Evolutionary conservation across 1,140 invertebrate species (phyloP).

Genomic region (Drosophila gunungcola): DNA sequence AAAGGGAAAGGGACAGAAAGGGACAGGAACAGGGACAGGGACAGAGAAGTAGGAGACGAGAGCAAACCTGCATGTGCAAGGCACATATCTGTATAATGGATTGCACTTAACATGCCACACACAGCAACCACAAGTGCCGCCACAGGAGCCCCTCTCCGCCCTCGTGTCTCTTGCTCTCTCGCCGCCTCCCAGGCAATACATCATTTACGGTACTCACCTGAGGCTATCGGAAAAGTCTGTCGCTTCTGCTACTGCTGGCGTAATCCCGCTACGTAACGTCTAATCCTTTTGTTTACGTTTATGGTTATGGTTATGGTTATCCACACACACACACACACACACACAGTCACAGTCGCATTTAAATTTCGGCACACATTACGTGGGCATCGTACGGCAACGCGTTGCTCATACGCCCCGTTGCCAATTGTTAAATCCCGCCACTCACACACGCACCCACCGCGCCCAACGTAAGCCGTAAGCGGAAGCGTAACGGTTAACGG

Average conservation of each 20-base stretch:
- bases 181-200: constrained; percentile 53
- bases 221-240: constrained; percentile 30
- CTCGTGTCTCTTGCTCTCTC: background rate
- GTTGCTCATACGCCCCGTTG: constrained; percentile 59
- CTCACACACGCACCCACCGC: constrained; percentile 18
- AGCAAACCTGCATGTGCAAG: constrained; percentile 54
- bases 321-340: constrained; percentile 27
- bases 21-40: constrained; percentile 5
- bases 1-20: background rate
- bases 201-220: constrained; percentile 70
- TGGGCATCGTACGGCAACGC: constrained; percentile 53
- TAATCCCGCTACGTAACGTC: constrained; percentile 55
- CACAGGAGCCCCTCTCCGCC: constrained; percentile 20
- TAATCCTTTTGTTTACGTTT: constrained; percentile 78
- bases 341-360: constrained; percentile 47
- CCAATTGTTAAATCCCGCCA: constrained; percentile 57
- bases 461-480: constrained; percentile 39
- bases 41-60: constrained; percentile 11
- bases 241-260: constrained; percentile 31
- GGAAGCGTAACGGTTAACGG: constrained; percentile 68
- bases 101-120: constrained; percentile 82
- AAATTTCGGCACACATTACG: constrained; percentile 82
- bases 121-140: constrained; percentile 71
- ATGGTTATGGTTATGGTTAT: constrained; percentile 53
- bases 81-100: constrained; percentile 78